Evolutionary conservation across 2,797 vertebrate genomes (phyloP).

Genomic region (Macrochelys suwanniensis): DNA sequence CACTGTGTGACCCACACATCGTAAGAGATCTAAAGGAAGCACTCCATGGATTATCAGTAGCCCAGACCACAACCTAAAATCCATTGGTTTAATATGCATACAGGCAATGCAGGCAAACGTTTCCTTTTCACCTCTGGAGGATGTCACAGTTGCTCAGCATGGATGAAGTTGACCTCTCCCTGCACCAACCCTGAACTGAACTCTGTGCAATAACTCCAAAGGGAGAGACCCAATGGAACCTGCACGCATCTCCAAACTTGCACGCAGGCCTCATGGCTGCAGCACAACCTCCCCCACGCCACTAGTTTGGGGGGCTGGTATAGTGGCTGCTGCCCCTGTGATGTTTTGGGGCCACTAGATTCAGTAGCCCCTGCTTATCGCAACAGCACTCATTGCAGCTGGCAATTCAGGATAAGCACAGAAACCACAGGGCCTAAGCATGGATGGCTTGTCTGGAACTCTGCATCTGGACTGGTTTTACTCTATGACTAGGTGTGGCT

Average conservation of each 20-base stretch:
- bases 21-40: background rate
- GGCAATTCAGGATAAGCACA: background rate
- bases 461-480: background rate
- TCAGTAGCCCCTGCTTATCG: background rate
- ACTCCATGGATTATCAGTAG: background rate
- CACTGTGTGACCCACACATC: background rate
- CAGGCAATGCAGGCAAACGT: background rate
- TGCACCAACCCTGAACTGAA: background rate
- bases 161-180: background rate
- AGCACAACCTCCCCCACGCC: background rate
- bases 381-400: background rate
- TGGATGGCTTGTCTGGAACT: background rate
- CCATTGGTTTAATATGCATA: background rate
- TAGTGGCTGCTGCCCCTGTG: background rate
- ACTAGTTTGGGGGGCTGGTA: background rate
- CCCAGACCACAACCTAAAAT: background rate
- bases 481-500: background rate
- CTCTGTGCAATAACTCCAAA: background rate
- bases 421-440: background rate
- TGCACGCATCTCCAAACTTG: rapidly evolving
- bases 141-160: background rate
- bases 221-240: background rate
- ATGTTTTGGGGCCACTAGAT: background rate
- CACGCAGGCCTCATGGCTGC: background rate
- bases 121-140: background rate